A percentile compares a stretch with the other conserved stretches of the same genome.
These are phyloP conservation scores for Microplitis manilae DNA, from an alignment of 2,888 invertebrate genomes.

Conservation along the genomic window DNA sequence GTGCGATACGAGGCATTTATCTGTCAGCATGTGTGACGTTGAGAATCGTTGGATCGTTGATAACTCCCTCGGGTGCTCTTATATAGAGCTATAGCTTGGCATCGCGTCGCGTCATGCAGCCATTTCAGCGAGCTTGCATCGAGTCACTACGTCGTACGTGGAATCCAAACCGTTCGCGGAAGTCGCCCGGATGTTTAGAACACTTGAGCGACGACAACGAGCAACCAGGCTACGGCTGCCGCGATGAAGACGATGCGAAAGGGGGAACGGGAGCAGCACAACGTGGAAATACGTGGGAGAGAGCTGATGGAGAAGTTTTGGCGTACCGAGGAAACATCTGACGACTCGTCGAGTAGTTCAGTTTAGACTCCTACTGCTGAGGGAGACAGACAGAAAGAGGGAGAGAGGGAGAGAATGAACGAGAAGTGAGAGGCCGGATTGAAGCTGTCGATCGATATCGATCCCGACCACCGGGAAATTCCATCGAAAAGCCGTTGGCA, in stretches of 20 bases:
- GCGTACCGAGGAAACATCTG: neutral
- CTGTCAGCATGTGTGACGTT: conserved; percentile 13
- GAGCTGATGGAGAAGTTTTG: neutral
- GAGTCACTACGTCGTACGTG: conserved; percentile 18
- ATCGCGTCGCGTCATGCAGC: conserved; percentile 14
- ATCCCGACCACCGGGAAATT: conserved; percentile 22
- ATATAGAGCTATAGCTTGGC: conserved; percentile 10
- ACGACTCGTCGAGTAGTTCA: too few relatives aligned
- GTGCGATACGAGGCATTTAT: neutral
- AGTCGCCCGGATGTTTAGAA: conserved; percentile 36
- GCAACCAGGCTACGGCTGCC: conserved; percentile 26
- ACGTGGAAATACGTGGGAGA: neutral
- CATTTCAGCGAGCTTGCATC: conserved; percentile 27
- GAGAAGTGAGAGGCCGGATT: neutral
- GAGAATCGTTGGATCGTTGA: conserved; percentile 25
- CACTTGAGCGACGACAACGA: conserved; percentile 31
- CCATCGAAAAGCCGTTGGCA: conserved; percentile 32
- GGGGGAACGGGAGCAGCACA: neutral
- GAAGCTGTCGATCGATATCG: conserved; percentile 25
- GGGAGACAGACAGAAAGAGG: too few relatives aligned
- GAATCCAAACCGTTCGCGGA: conserved; percentile 30
- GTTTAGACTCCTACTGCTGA: too few relatives aligned
- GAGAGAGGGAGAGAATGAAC: too few relatives aligned
- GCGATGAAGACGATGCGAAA: conserved; percentile 24
- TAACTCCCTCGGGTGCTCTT: conserved; percentile 23